Evolutionary conservation across 1,140 invertebrate genomes (phyloP), one percentile per base, ranked within the genome.

Genomic region (Antheraea mylitta): DNA sequence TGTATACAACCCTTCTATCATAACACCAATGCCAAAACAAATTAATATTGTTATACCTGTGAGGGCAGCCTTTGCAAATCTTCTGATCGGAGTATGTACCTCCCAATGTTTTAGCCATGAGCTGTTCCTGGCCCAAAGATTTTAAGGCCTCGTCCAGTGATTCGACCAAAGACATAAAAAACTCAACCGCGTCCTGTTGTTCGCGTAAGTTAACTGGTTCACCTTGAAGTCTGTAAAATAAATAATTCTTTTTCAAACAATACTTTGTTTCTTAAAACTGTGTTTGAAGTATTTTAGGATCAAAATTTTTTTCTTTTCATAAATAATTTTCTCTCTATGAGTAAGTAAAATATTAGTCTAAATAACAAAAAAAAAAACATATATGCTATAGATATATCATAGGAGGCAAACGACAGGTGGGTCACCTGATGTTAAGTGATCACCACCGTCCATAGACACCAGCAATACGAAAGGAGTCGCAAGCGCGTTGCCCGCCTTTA

Each of bases 1-100:
- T n/a, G n/a, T n/a, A n/a, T n/a, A n/a, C n/a, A n/a, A n/a, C n/a
- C n/a, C n/a, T n/a, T n/a, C n/a, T n/a, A n/a, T n/a, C 22, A 30
- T 30, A 30, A 30, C 22, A 30, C 22, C 4, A 30, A 30, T 30
- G 22, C 4, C 22, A 42, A 9, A 68, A 18, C 36, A 67, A 67
- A 4, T 61, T 22, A 22, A 37, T 75, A 42, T 53, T 13, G 2
- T 13, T 53, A 53, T 93, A 97, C 95, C 98, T 96, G 94, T 99
- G 99, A 61, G 98, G 98, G 93, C 99, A 99, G 78, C 97, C 98
- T 94, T 99, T 99, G 89, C 99, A 99, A 78, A 99, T 99, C 94
- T 99, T 99, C 91, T 99, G 99, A 93, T 99, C 98, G 60, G 98
- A 99, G 93, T 98, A 99, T 37, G 97, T 97, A 37, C 99, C 99